A percentile compares a stretch with the other conserved stretches of the same genome.
These are phyloP conservation scores for Stenodera caucasica DNA, from an alignment of 2,888 invertebrate species.

Conservation along the genomic window DNA sequence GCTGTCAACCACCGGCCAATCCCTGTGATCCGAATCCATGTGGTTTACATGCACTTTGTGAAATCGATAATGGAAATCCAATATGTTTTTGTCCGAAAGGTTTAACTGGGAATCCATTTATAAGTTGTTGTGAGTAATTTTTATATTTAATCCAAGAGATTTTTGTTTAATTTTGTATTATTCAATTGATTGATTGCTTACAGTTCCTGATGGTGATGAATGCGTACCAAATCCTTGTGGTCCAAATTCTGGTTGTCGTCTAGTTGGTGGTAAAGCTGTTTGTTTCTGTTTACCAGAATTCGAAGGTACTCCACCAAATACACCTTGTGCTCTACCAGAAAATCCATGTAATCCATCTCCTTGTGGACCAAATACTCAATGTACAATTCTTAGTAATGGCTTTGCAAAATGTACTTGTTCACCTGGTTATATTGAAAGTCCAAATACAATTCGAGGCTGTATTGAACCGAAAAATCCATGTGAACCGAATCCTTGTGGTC, in stretches of 20 bases:
- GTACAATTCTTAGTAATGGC: slow-evolving; percentile 74
- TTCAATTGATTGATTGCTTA: slow-evolving; percentile 42
- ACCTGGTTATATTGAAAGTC: slow-evolving; percentile 80
- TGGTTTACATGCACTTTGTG: slow-evolving; percentile 82
- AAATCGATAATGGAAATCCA: slow-evolving; percentile 81
- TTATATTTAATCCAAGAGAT: not conserved
- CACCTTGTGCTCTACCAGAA: slow-evolving; percentile 70
- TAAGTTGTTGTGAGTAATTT: slow-evolving; percentile 81
- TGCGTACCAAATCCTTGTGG: slow-evolving; percentile 85
- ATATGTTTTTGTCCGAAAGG: slow-evolving; percentile 90
- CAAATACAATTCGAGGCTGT: slow-evolving; percentile 85
- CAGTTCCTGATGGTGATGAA: slow-evolving; percentile 86
- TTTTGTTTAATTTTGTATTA: slow-evolving; percentile 10
- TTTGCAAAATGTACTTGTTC: slow-evolving; percentile 87
- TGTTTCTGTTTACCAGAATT: slow-evolving; percentile 89
- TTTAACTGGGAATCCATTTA: slow-evolving; percentile 87
- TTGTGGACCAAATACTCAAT: slow-evolving; percentile 88
- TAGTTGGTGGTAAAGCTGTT: slow-evolving; percentile 72
- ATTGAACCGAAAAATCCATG: slow-evolving; percentile 78
- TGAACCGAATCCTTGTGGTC: slow-evolving; percentile 80
- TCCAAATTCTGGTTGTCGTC: slow-evolving; percentile 77
- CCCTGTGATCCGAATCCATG: slow-evolving; percentile 87
- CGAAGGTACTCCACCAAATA: slow-evolving; percentile 79
- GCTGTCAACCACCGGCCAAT: slow-evolving; percentile 74
- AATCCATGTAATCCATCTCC: slow-evolving; percentile 84